Percentiles rank a stretch among this genome's conserved stretches.
phyloP scores from a whole-genome alignment of 2,797 vertebrate species.

The Smutsia gigantea region DNA sequence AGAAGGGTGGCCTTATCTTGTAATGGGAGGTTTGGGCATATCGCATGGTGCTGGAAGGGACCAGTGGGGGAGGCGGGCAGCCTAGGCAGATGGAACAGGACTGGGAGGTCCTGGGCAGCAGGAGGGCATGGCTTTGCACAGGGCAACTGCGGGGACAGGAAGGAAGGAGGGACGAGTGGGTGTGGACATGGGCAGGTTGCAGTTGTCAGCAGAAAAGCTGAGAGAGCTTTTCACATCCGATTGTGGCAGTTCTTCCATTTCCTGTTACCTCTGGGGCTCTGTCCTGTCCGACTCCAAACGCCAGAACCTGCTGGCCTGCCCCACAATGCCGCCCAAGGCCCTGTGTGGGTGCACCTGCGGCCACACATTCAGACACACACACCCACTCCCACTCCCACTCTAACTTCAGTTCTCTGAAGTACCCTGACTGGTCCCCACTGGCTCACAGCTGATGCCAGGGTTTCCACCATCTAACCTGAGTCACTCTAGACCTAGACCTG shows the following conservation, averaged over 20 bases:
- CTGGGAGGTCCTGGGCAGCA: background rate
- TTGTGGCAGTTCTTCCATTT: background rate
- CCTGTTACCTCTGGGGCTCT: background rate
- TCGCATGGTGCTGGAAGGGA: accelerated
- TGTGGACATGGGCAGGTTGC: background rate
- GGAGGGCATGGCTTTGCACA: background rate
- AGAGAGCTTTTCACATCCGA: background rate
- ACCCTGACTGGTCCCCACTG: accelerated
- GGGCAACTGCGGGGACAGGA: background rate
- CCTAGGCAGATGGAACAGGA: background rate
- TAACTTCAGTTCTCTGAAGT: background rate
- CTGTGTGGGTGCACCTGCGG: background rate
- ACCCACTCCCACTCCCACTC: background rate
- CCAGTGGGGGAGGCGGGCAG: accelerated
- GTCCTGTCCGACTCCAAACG: background rate
- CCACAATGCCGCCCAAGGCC: background rate
- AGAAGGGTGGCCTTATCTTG: background rate
- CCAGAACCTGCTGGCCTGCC: background rate
- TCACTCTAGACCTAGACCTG: background rate
- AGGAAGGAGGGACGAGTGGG: background rate
- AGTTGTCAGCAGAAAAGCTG: background rate
- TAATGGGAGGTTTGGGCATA: accelerated
- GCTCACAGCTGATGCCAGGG: accelerated
- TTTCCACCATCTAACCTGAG: background rate
- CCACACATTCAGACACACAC: background rate